Evolutionary conservation across 2,113 vertebrate genomes (phyloP), one percentile per base, ranked within the genome.

Genomic region (Pao palembangensis): DNA sequence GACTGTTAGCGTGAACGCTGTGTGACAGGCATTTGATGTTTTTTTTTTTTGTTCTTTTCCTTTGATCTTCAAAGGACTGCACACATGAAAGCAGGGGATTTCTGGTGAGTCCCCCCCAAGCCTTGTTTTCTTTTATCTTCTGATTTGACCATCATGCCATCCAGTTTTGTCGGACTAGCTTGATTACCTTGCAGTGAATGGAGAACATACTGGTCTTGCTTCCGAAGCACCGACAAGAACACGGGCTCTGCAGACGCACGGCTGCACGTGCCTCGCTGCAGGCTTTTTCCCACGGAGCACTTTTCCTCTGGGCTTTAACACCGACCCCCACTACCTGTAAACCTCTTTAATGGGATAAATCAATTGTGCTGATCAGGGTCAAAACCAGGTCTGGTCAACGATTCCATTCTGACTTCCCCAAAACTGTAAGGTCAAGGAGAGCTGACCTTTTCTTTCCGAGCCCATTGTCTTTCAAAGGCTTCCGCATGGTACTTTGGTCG

Each of bases 401-500:
- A 10, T 61, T 69, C 62, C 49, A 50, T 63, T 83, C 61, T 55
- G 55, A 85, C 61, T 63, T 65, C 58, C 57, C 58, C 51, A 55
- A 34, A 79, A 76, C 61, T 19, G 23, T 60, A 19, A 20, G 68
- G 48, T 66, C 58, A 21, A 74, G 57, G 43, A 5, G n/a, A 61
- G 4, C 64, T 46, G 41, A 68, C 50, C 43, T 76, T 86, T 86
- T 79, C 62, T 71, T 60, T 58, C 71, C 67, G 60, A 77, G 71
- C 31, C 67, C 51, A 61, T 49, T 64, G 76, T 82, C 62, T 79
- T 68, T 61, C 50, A 65, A 89, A 90, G 83, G 86, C 85, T 69
- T 91, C 90, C 89, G 90, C 87, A 92, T 92, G 91, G 91, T 91
- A 88, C 90, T 91, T 89, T 92, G 91, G 91, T 91, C 88, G 80